Evolutionary conservation across 2,797 vertebrate species (phyloP), one percentile per base, ranked within the genome.

Genomic region (Poecilia velifera): DNA sequence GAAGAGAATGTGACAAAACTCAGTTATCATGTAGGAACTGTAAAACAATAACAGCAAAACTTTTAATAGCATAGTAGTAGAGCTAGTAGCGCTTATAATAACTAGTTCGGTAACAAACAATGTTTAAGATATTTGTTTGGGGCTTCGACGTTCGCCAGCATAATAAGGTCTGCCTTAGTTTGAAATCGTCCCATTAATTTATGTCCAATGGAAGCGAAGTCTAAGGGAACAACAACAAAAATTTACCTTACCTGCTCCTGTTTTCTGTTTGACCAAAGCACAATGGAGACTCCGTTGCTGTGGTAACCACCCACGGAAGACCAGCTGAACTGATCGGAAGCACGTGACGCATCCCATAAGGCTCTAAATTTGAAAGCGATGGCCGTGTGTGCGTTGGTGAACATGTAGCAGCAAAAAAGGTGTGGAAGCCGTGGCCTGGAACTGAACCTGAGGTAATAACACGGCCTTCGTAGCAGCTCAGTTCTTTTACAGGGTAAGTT

Each of bases 281-380:
- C 12, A 0, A 12, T 31, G 4, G 12, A 25, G 28, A 57, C 53
- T 7, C 18, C 46, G 76, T 92, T 89, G 47, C 91, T 62, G 91
- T 88, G 85, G 91, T 10, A 84, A 93, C 90, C 34, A 8, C 45
- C 73, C 41, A 12, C 81, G 45, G 78, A 77, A 83, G 73, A 0
- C 28, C 13, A 0, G 31, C 3, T 0, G 16, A 1, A 12, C 39
- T 0, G 28, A 47, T 34, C 86, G 91, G 93, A 93, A 93, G 41
- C 66, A 92, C 86, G 91, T 93, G 43, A 92, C 68, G 0, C 39
- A 45, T 22, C 25, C 16, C 34, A 1, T 20, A 31, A n/a, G 82
- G 94, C 92, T 93, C 93, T 89, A 94, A 91, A 93, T 94, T 94
- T 94, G 87, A 95, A 95, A 92, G 86, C 73, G 86, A 39, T 82